Base-by-base conservation (phyloP, 2,113 vertebrate genomes). In the Sander lucioperca region DNA sequence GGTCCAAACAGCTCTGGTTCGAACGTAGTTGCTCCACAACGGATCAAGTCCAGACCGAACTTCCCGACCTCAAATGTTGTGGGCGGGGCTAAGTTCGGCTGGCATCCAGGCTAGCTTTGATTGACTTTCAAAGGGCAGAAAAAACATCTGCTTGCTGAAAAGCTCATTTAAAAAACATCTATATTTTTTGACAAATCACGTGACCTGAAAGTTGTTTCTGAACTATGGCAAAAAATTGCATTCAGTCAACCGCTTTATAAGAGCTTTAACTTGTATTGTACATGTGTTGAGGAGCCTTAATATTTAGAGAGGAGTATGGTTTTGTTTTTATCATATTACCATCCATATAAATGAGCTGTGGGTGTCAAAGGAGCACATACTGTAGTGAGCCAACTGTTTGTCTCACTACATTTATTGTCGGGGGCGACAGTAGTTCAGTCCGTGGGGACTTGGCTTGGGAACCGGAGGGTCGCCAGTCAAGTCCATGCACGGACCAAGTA, bases 341-440 rank as follows among this genome's bases (percentile, higher is more conserved):
- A 10, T 77, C 27, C 11, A 13, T 71, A 51, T 58, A 50, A 75
- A 83, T 58, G 30, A 77, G 56, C 25, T 6, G 19, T 36, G 15
- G 48, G 43, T 50, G 57, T 57, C 30, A 33, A 33, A 33, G 30
- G 16, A 59, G 75, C 43, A 16, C 2, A 19, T 51, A 36, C 3
- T 50, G 6, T 12, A 27, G 47, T n/a, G n/a, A 33, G 30, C 1
- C 33, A 27, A 54, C 8, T 16, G 13, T 66, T 66, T 27, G 47
- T 68, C 47, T 68, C 67, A 16, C 8, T 30, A 48, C 33, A 47
- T 58, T 66, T 73, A 50, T 15, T 50, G 69, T 59, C 30, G 1
- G 36, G 36, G 8, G 36, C 1, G 8, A 39, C 1, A 39, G 33
- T 8, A 8, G 33, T 36, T 36, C 0, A 36, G 33, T 36, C 6